These are phyloP conservation scores for Drusus annulatus DNA, from an alignment of 1,140 invertebrate genomes.

Conservation along the genomic window DNA sequence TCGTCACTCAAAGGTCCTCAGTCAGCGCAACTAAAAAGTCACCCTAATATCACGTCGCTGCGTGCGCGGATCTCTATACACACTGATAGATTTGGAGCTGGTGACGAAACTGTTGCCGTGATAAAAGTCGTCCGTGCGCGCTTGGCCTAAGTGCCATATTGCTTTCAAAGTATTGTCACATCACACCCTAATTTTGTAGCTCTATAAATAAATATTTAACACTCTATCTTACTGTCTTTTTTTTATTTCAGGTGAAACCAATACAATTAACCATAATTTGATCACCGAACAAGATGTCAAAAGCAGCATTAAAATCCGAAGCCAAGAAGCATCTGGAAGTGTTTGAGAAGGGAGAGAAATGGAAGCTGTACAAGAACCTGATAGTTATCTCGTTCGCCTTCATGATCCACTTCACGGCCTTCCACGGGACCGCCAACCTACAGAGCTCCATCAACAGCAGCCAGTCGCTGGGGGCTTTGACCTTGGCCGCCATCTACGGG, in stretches of 20 bases:
- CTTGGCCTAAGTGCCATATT: no score
- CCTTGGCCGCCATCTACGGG: conserved; percentile 83
- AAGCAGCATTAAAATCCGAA: background rate
- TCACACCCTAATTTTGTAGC: no score
- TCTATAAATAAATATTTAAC: no score
- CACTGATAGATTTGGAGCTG: no score
- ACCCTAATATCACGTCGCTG: no score
- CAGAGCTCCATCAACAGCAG: conserved; percentile 83
- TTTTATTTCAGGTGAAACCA: background rate
- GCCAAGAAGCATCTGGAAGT: background rate
- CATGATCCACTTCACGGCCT: conserved; percentile 88
- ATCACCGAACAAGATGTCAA: background rate
- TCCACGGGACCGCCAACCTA: conserved; percentile 85
- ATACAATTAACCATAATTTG: background rate
- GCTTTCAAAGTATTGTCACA: no score
- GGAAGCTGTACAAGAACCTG: conserved; percentile 81
- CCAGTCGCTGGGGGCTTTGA: conserved; percentile 79
- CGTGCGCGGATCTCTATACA: no score
- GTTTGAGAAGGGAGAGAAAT: conserved; percentile 69
- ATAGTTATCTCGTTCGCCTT: conserved; percentile 83
- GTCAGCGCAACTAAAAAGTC: no score
- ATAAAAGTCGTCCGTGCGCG: no score
- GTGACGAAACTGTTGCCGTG: no score
- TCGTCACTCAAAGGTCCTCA: no score
- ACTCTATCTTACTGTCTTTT: background rate